A percentile compares a stretch with the other conserved stretches of the same genome.
phyloP scores from a whole-genome alignment of 2,797 vertebrate genomes.

The Calcarius lapponicus region DNA sequence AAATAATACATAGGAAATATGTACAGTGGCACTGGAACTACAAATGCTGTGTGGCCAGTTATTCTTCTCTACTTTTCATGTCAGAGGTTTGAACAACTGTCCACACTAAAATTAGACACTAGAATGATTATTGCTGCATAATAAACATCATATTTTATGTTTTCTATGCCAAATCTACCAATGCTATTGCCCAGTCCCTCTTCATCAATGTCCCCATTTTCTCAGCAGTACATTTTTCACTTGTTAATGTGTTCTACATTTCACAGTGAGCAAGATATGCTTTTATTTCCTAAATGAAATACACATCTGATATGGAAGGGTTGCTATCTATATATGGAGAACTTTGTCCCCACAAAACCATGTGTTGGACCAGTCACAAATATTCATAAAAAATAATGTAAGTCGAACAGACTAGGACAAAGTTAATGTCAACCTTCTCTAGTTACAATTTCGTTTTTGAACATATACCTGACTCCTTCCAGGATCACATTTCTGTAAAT shows the following conservation, averaged over 20 bases:
- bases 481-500: not conserved
- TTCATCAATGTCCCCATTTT: not conserved
- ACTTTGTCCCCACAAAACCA: not conserved
- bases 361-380: not conserved
- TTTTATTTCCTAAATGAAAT: not conserved
- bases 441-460: not conserved
- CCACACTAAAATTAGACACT: not conserved
- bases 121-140: not conserved
- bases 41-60: not conserved
- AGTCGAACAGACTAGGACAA: not conserved
- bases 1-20: not conserved
- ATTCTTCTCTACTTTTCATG: not conserved
- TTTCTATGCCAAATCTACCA: not conserved
- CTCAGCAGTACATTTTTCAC: not conserved
- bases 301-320: not conserved
- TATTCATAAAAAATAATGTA: not conserved
- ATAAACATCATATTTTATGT: not conserved
- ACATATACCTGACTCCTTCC: not conserved
- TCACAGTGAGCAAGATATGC: not conserved
- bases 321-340: not conserved
- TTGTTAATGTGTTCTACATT: not conserved
- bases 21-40: not conserved
- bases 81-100: not conserved
- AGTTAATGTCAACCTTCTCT: not conserved
- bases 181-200: not conserved